Base-by-base conservation (phyloP, 1,140 invertebrate species). In the Cecropterus lyciades region DNA sequence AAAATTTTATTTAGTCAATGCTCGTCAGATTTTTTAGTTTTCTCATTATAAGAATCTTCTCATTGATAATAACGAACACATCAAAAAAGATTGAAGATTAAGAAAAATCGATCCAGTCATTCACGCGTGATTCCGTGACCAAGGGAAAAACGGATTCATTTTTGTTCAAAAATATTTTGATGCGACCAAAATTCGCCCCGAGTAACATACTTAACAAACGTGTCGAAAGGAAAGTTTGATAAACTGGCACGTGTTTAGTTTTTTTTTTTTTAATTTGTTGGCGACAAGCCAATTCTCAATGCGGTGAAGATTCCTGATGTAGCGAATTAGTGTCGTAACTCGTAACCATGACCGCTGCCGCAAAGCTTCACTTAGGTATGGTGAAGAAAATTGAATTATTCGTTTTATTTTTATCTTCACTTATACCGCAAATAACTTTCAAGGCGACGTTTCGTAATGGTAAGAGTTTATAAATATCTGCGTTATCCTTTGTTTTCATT, bases 381-480 rank as follows among this genome's bases (percentile, higher is more conserved):
- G 30, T 51, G 37, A 51, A 62, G 59, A 62, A 62, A 62, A 62
- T 62, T 62, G 46, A 62, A 62, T 49, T 62, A 51, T 62, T 62
- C 24, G 46, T 11, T 49, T 49, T 33, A 49, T 49, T 62, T 62
- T 15, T 62, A 48, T 14, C 17, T 20, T 6, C 40, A 49, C 43
- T 46, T 49, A 48, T 37, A 24, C 24, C 59, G 24, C 46, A 62
- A 42, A 62, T 62, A 40, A 16, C 37, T 17, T 13, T 20, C 57
- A 60, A 60, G 57, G 57, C 24, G 7, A 40, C 24, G 42, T 59
- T 33, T 20, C 20, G 56, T 24, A 46, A 30, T 46, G n/a, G 9
- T n/a, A n/a, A 43, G 42, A 33, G 30, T 33, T 33, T 33, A 10
- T 33, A 4, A 9, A 16, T 9, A n/a, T 17, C 14, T 53, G 51